These are phyloP conservation scores for Eurois occulta DNA, from an alignment of 2,888 invertebrate species.

Conservation along the genomic window DNA sequence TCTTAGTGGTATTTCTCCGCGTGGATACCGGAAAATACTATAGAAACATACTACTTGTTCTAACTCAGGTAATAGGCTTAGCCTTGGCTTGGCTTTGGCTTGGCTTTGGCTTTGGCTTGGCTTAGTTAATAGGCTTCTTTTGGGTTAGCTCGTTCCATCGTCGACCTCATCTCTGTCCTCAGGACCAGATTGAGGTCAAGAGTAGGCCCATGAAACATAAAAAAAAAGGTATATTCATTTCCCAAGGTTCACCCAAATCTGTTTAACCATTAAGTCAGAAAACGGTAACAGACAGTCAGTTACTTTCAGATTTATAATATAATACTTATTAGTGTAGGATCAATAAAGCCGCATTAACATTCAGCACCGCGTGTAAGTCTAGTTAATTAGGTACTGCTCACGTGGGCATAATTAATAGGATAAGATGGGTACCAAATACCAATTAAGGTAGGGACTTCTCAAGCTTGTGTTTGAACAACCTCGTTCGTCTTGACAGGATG, in stretches of 20 bases:
- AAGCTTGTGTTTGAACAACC: neutral
- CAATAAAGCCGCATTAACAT: neutral
- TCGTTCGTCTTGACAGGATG: neutral
- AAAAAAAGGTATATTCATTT: neutral
- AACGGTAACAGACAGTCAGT: neutral
- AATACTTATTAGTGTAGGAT: neutral
- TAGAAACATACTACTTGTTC: too few species aligned
- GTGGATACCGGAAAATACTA: too few species aligned
- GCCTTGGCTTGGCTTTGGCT: too few species aligned
- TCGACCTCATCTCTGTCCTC: too few species aligned
- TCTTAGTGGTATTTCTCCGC: too few species aligned
- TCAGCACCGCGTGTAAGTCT: neutral
- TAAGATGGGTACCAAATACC: neutral
- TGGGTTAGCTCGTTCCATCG: too few species aligned
- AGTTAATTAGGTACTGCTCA: constrained; percentile 1
- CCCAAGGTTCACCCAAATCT: neutral
- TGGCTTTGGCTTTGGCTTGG: too few species aligned
- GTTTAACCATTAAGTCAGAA: neutral
- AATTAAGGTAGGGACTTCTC: neutral
- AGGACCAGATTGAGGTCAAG: too few species aligned
- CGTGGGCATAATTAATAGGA: constrained; percentile 1
- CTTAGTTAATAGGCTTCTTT: too few species aligned
- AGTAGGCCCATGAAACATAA: too few species aligned
- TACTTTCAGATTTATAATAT: neutral
- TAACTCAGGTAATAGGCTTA: too few species aligned